Evolutionary conservation across 2,888 invertebrate species (phyloP), one percentile per base, ranked within the genome.

Genomic region (Caenorhabditis wallacei): DNA sequence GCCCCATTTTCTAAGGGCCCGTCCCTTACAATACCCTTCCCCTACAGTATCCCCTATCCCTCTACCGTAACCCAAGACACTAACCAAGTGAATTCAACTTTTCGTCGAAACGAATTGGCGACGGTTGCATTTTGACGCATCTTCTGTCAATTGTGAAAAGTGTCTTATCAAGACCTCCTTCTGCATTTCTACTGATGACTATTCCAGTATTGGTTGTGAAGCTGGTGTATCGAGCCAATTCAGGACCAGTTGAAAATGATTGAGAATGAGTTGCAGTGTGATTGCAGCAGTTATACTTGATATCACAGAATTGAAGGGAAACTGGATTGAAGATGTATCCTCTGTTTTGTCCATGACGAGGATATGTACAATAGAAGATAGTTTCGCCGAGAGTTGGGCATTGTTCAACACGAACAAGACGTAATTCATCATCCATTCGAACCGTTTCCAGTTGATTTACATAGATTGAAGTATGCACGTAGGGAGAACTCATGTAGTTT

Each of bases 31-130:
- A 13, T 30, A 56, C 30, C 35, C 35, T 35, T 7, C 35, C 4
- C 5, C 37, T 37, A 37, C 57, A 57, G 57, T 20, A 37, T n/a
- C 20, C 35, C 37, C 20, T 10, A 7, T 10, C 40, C 20, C 11
- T 37, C 20, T 20, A 26, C 56, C 7, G 48, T 48, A 46, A 2
- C 46, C 13, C 46, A n/a, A n/a, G 30, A 30, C 7, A 61, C 61
- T 61, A 16, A 61, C 61, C 61, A 26, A 26, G 5, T 13, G 43
- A n/a, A n/a, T 1, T 13, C 16, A 61, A 43, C 24, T 61, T 24
- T 4, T 43, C n/a, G 11, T 61, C 61, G 3, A 61, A 40, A 2
- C 61, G 43, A 61, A 61, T 61, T 22, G 61, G 61, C n/a, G 61
- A 61, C 13, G 22, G 13, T 22, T 43, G 1, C 43, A 61, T 11